These are phyloP conservation scores for Sturnira hondurensis DNA, from an alignment of 2,113 vertebrate species.

Conservation along the genomic window DNA sequence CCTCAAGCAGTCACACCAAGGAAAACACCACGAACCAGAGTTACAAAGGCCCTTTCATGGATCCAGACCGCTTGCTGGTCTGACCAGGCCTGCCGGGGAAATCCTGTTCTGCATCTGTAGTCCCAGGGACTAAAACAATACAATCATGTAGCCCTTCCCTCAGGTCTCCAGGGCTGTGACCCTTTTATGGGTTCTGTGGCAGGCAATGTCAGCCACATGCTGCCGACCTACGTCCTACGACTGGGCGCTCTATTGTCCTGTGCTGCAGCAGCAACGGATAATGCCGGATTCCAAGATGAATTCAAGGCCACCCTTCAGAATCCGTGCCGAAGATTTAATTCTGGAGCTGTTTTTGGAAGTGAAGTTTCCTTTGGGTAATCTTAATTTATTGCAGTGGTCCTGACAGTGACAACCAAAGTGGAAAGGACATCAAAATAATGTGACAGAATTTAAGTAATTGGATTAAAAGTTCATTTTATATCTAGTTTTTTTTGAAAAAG, in stretches of 20 bases:
- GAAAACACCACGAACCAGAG: neutral
- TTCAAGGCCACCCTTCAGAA: neutral
- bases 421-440: neutral
- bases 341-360: neutral
- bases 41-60: neutral
- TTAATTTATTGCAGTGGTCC: neutral
- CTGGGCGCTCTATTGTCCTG: neutral
- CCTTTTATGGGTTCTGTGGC: neutral
- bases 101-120: neutral
- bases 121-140: neutral
- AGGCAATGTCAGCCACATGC: neutral
- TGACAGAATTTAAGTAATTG: neutral
- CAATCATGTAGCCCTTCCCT: neutral
- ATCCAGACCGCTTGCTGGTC: neutral
- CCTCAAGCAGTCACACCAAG: neutral
- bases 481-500: neutral
- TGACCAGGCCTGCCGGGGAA: neutral
- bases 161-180: neutral
- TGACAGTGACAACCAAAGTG: neutral
- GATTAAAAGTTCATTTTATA: neutral
- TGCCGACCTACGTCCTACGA: neutral
- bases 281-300: neutral
- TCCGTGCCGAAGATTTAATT: neutral
- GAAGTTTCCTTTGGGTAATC: neutral
- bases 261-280: neutral